Evolutionary conservation across 2,888 invertebrate species (phyloP).

Genomic region (Lasioglossum vierecki): DNA sequence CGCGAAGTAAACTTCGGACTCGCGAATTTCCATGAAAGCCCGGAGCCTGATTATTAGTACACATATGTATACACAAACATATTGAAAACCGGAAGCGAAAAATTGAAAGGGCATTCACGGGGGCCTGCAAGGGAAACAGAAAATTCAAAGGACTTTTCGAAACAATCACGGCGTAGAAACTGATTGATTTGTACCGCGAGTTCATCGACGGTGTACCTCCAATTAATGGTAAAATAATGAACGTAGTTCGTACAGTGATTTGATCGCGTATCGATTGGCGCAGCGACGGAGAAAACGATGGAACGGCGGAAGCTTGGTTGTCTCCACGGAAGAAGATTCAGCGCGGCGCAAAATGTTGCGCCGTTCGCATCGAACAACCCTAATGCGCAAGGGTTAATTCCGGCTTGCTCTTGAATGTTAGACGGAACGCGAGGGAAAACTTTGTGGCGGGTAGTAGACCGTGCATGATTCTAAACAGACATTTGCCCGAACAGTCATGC

Average conservation of each 20-base stretch:
- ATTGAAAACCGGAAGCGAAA: neutral
- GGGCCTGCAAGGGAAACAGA: neutral
- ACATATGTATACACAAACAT: neutral
- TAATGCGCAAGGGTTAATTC: slow-evolving; percentile 23
- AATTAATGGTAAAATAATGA: slow-evolving; percentile 26
- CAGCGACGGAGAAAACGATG: slow-evolving; percentile 5
- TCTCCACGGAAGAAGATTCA: neutral
- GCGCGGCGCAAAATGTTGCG: neutral
- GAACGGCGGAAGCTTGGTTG: neutral
- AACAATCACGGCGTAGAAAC: neutral
- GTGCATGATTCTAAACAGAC: slow-evolving; percentile 56
- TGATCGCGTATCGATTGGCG: slow-evolving; percentile 24
- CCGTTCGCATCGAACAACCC: slow-evolving; percentile 11
- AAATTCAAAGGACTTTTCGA: slow-evolving; percentile 9
- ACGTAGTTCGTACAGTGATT: slow-evolving; percentile 19
- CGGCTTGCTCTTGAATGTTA: slow-evolving; percentile 28
- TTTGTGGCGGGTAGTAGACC: slow-evolving; percentile 28
- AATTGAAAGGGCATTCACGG: neutral
- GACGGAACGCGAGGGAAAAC: slow-evolving; percentile 30
- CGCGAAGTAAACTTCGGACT: too few relatives aligned
- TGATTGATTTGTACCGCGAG: neutral
- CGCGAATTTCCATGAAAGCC: neutral
- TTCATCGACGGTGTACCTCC: slow-evolving; percentile 1
- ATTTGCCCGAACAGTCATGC: slow-evolving; percentile 51
- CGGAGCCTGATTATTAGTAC: neutral